Conservation (phyloP, 2,113 vertebrate species). For the Pica pica region DNA sequence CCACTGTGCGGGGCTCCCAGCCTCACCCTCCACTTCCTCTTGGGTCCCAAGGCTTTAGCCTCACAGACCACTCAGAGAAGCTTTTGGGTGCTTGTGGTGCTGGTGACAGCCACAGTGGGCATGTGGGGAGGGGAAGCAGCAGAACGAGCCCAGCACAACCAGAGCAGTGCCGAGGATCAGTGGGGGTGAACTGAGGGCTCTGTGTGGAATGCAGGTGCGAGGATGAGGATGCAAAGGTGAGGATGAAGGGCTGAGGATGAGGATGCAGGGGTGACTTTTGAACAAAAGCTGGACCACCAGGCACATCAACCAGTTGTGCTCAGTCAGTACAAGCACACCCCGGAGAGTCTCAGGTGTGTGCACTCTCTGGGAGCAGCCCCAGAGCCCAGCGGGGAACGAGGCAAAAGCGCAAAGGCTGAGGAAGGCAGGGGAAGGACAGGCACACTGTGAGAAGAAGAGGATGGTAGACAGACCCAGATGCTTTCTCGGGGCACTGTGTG, state of each 20-base stretch:
- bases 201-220: neutral
- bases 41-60: neutral
- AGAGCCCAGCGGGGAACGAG: neutral
- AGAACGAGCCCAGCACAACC: rapidly evolving
- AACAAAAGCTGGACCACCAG: neutral
- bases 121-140: neutral
- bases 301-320: neutral
- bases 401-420: neutral
- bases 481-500: rapidly evolving
- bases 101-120: rapidly evolving
- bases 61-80: neutral
- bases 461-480: neutral
- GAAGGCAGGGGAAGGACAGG: neutral
- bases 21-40: neutral
- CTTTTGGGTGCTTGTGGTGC: neutral
- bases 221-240: neutral
- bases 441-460: neutral
- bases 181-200: neutral
- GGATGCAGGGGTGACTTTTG: neutral
- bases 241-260: neutral
- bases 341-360: neutral
- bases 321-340: too few species aligned
- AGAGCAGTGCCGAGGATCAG: neutral
- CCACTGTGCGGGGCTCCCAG: rapidly evolving
- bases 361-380: neutral